Evolutionary conservation across 2,113 vertebrate genomes (phyloP).

Genomic region (Gallinago media): DNA sequence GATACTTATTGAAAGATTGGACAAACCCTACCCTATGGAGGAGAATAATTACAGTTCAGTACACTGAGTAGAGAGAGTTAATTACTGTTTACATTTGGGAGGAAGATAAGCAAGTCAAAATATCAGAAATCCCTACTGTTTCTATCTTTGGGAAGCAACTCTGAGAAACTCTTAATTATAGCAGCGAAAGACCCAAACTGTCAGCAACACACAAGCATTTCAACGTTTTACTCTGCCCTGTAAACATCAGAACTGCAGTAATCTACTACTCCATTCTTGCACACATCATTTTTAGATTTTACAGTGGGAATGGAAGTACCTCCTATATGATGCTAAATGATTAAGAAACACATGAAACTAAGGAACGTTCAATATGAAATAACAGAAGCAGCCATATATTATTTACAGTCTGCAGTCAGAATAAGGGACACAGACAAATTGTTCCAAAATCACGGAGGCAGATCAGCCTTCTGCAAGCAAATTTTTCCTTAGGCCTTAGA

Average conservation of each 20-base stretch:
- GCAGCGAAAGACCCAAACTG: neutral
- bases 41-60: conserved; percentile 52
- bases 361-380: neutral
- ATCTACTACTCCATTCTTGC: neutral
- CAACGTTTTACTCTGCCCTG: neutral
- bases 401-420: neutral
- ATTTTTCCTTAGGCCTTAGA: neutral
- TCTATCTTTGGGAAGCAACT: neutral
- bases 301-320: neutral
- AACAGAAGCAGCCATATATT: neutral
- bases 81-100: conserved; percentile 43
- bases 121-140: conserved; percentile 1
- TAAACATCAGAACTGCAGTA: neutral
- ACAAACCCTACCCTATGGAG: neutral
- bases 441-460: neutral
- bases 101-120: conserved; percentile 52
- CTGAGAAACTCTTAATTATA: neutral
- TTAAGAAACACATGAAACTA: neutral
- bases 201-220: neutral
- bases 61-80: conserved; percentile 5
- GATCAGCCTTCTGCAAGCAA: neutral
- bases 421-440: neutral
- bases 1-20: neutral
- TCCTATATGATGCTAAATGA: neutral
- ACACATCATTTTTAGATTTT: neutral